Base-by-base conservation (phyloP, 1,140 invertebrate genomes). In the Chionoecetes opilio region DNA sequence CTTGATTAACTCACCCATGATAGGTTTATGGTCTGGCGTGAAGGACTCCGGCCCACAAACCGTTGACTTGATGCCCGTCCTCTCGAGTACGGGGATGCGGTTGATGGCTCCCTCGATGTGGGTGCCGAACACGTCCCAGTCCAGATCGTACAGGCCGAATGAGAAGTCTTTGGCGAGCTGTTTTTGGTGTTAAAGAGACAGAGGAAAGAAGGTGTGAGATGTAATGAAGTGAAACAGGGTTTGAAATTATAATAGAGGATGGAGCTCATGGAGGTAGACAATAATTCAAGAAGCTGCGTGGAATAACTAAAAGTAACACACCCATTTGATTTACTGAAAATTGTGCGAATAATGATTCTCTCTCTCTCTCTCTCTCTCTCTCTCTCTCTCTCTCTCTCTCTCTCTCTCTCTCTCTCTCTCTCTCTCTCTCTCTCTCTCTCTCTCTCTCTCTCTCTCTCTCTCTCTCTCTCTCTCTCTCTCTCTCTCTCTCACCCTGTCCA, bases 1-100 rank as follows among this genome's bases (percentile, higher is more conserved):
- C 38, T 46, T 31, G 11, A n/a, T n/a, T n/a, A n/a, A 91, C 95
- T 91, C n/a, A 96, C 97, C 98, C 97, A 99, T 97, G n/a, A 99
- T 96, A 26, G 99, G 98, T 97, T 98, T 99, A 96, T 99, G 98
- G 97, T 99, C 99, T 0, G 99, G 98, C 0, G 99, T 99, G 96
- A 99, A 99, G 26, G 98, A 98, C 97, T 99, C 98, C 0, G 98
- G 98, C 1, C 96, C 96, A 91, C 96, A 96, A 6, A 99, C 98
- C 0, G 98, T 99, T 31, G 98, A 98, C 97, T 98, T 99, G 6
- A 99, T 98, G 3, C 99, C 99, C 0, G 98, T 97, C 6, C 97
- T 97, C 85, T 97, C 97, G 63, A 99, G 97, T 92, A 97, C 97
- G 0, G 99, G 99, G 90, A 98, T 98, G 11, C 99, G 97, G 95